Evolutionary conservation across 2,113 vertebrate genomes (phyloP).

Genomic region (Lycocorax pyrrhopterus): DNA sequence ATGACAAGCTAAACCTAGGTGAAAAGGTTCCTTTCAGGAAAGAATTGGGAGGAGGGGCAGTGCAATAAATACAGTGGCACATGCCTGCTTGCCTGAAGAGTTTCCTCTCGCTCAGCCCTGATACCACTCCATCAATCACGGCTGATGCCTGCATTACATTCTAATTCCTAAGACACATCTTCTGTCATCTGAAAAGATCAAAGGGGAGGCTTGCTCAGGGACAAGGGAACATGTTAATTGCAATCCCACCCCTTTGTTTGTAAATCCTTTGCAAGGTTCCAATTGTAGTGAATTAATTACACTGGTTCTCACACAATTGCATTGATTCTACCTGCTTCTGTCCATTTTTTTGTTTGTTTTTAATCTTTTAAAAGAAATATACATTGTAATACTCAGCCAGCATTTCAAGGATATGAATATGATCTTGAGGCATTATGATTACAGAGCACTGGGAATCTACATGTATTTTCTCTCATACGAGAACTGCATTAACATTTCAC

Average conservation of each 20-base stretch:
- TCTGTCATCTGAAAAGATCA: conserved; percentile 66
- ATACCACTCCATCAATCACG: conserved; percentile 70
- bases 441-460: conserved; percentile 36
- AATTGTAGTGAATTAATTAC: conserved; percentile 23
- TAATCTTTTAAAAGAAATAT: background rate
- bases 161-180: conserved; percentile 71
- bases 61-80: conserved; percentile 42
- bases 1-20: conserved; percentile 69
- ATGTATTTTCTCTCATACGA: background rate
- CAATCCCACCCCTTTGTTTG: conserved; percentile 40
- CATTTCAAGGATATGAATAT: background rate
- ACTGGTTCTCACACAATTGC: background rate
- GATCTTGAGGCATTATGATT: background rate
- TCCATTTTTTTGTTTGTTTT: background rate
- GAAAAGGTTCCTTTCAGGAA: conserved; percentile 27
- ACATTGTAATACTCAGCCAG: background rate
- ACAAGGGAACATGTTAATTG: conserved; percentile 24
- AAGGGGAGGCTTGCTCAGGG: conserved; percentile 47
- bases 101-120: conserved; percentile 46
- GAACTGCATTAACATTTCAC: conserved; percentile 41
- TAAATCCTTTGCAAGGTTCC: conserved; percentile 3
- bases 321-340: background rate
- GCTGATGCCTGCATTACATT: conserved; percentile 66
- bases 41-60: conserved; percentile 52
- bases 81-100: conserved; percentile 51